A percentile compares a stretch with the other conserved stretches of the same genome.
Evolutionary conservation across 2,113 vertebrate species (phyloP).

Genomic region (Arothron firmamentum): DNA sequence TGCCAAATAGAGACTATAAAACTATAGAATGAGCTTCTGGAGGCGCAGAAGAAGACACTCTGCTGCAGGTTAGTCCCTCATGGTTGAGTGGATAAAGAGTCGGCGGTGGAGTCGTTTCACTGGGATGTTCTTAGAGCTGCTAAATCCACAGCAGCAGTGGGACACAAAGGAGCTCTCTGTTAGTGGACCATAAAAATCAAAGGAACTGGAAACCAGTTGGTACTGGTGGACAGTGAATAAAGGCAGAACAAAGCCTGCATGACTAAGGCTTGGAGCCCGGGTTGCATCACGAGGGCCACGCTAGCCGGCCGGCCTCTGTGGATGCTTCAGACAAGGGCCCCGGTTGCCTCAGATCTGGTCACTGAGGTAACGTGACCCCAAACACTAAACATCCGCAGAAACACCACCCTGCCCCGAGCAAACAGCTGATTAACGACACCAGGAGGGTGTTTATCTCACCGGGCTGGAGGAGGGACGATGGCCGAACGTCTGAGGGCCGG

Average conservation of each 20-base stretch:
- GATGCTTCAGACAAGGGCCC: slow-evolving; percentile 57
- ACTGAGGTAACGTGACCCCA: slow-evolving; percentile 60
- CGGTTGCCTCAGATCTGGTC: slow-evolving; percentile 76
- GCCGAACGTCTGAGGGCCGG: slow-evolving; percentile 47
- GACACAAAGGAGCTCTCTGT: slow-evolving; percentile 51
- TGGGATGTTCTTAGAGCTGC: slow-evolving; percentile 14
- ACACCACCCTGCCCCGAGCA: slow-evolving; percentile 18
- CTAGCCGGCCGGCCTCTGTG: slow-evolving; percentile 30
- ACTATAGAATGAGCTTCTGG: no score
- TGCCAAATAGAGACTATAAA: no score
- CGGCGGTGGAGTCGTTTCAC: neutral
- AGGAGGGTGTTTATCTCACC: slow-evolving; percentile 34
- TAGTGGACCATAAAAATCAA: slow-evolving; percentile 42
- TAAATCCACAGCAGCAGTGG: slow-evolving; percentile 35
- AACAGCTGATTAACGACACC: slow-evolving; percentile 67
- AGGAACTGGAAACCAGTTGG: slow-evolving; percentile 34
- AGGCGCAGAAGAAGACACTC: no score
- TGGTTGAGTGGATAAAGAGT: neutral
- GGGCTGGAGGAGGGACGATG: slow-evolving; percentile 26
- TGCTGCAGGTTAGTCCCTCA: neutral
- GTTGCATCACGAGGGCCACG: slow-evolving; percentile 58
- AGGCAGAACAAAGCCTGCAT: slow-evolving; percentile 29
- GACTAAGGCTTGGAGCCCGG: slow-evolving; percentile 34
- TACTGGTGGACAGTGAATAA: slow-evolving; percentile 57
- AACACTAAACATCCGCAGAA: slow-evolving; percentile 62